Base-by-base conservation (phyloP, 2,113 vertebrate species). In the Poecile atricapillus region DNA sequence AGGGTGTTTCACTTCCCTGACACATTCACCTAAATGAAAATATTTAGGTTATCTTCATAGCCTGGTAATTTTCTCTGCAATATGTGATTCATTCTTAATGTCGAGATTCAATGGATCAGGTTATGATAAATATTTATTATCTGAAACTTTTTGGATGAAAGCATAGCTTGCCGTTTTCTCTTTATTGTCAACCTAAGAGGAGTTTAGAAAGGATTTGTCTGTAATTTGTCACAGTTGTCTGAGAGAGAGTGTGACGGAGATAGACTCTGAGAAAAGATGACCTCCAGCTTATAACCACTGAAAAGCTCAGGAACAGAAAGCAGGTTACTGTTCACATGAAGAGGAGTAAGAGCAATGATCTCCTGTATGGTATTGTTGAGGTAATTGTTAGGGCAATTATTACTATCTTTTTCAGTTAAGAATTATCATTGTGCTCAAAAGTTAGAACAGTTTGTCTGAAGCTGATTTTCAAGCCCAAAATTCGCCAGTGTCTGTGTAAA, bases 401-500 rank as follows among this genome's bases (percentile, higher is more conserved):
- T 46, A 9, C 9, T 46, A 7, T 15, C 2, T 60, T 81, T 90
- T 83, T 63, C 31, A 52, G 9, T 55, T 77, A n/a, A 41, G 14
- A 70, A 22, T 52, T 60, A 24, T 13, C 79, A n/a, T 9, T 92
- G 19, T 49, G 10, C 9, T 82, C 8, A 22, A 62, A 79, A 56
- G 4, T 73, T 47, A 20, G n/a, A 68, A 43, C 3, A 33, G 47
- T 64, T 70, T 84, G 37, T 9, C 23, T 53, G 67, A 76, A 80
- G 28, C 11, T 65, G 33, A 22, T 87, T 81, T 60, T 78, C 25
- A 50, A 86, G 52, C 12, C 22, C 67, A 33, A 31, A 71, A 49
- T 33, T 62, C 0, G 0, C 33, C 58, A 50, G 35, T 59, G 35
- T 46, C 43, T 5, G 0, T 41, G 31, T 33, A 35, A 79, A 55